Evolutionary conservation across 2,888 invertebrate species (phyloP).

Genomic region (Chrysolina haemoptera): DNA sequence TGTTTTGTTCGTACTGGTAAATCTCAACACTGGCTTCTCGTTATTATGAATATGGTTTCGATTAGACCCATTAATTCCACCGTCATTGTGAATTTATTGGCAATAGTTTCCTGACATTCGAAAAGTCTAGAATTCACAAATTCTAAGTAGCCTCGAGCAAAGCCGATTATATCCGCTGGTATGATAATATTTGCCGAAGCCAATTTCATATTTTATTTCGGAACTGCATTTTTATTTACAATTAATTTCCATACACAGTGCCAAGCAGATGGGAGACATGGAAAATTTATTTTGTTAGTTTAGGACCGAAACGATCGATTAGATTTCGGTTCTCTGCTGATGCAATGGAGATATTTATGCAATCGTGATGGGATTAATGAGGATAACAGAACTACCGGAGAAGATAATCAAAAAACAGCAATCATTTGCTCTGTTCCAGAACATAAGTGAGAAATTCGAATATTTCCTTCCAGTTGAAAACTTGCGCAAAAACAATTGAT

Average conservation of each 20-base stretch:
- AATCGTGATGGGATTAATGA: too few species aligned
- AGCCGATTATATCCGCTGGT: background rate
- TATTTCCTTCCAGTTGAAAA: too few species aligned
- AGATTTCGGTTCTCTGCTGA: background rate
- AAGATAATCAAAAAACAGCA: too few species aligned
- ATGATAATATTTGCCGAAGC: background rate
- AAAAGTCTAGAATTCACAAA: background rate
- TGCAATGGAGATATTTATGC: background rate
- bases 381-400: too few species aligned
- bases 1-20: too few species aligned
- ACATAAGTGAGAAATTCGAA: too few species aligned
- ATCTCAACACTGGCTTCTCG: too few species aligned
- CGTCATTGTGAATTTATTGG: background rate
- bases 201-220: constrained; percentile 1
- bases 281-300: constrained; percentile 2
- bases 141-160: background rate
- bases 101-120: background rate
- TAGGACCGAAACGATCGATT: background rate
- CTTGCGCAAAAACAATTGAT: too few species aligned
- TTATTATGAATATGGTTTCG: too few species aligned
- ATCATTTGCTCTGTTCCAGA: too few species aligned
- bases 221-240: background rate
- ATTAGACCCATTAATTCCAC: too few species aligned
- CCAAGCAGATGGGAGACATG: background rate
- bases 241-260: background rate